Percentiles rank a stretch among this genome's conserved stretches.
These are phyloP conservation scores for Teleiodes luculella DNA, from an alignment of 2,888 invertebrate species.

Conservation along the genomic window DNA sequence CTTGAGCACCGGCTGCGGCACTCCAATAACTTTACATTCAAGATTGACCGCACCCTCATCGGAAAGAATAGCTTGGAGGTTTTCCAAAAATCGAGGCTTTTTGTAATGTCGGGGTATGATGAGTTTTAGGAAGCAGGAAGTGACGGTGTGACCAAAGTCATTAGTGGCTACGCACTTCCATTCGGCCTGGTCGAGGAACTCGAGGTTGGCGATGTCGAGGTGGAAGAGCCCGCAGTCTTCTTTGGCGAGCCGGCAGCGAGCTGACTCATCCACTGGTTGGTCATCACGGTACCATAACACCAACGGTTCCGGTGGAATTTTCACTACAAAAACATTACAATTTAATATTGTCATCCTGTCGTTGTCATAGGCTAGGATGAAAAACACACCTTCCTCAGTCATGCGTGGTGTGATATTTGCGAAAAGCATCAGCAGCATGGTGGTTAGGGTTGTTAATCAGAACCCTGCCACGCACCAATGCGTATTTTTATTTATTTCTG, in stretches of 20 bases:
- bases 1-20: conserved; percentile 92
- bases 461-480: too few relatives aligned
- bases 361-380: too few relatives aligned
- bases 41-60: conserved; percentile 94
- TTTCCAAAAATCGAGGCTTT: conserved; percentile 91
- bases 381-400: too few relatives aligned
- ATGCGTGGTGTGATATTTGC: too few relatives aligned
- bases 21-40: conserved; percentile 95
- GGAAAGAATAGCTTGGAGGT: conserved; percentile 89
- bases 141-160: conserved; percentile 92
- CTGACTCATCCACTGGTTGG: conserved; percentile 82
- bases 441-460: too few relatives aligned
- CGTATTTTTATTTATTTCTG: too few relatives aligned
- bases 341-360: too few relatives aligned
- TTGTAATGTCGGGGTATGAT: conserved; percentile 93
- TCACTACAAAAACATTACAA: conserved; percentile 73
- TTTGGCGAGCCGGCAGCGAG: conserved; percentile 82
- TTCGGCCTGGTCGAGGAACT: conserved; percentile 92
- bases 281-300: conserved; percentile 94
- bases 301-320: conserved; percentile 87
- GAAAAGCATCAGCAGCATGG: too few relatives aligned
- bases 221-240: conserved; percentile 86
- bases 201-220: conserved; percentile 85
- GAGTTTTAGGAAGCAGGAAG: conserved; percentile 90
- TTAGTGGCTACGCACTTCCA: conserved; percentile 95